A percentile compares a stretch with the other conserved stretches of the same genome.
These are phyloP conservation scores for Pelusios castaneus DNA, from an alignment of 2,113 vertebrate species.

Conservation along the genomic window DNA sequence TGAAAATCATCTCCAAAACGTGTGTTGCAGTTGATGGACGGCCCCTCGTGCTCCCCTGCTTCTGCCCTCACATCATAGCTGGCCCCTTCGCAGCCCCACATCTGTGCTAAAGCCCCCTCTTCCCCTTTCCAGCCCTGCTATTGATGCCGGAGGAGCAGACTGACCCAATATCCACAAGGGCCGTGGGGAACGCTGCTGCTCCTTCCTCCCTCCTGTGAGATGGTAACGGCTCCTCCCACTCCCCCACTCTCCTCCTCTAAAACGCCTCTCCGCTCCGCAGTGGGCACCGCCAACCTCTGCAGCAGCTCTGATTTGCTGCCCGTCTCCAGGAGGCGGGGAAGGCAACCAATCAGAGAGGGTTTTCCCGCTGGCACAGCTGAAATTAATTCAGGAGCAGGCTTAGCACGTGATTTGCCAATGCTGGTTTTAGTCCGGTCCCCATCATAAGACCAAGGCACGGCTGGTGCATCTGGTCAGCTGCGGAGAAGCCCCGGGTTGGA, in stretches of 20 bases:
- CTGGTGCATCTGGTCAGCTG: background rate
- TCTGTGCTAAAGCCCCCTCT: background rate
- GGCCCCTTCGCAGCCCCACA: too few species aligned
- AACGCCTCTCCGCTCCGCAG: background rate
- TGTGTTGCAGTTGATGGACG: too few species aligned
- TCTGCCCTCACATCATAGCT: background rate
- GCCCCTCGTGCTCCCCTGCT: background rate
- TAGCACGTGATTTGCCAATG: background rate
- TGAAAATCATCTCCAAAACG: too few species aligned
- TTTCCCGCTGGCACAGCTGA: background rate
- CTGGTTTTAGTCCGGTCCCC: background rate
- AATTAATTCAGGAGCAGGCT: background rate
- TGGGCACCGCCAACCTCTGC: background rate
- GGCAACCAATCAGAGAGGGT: background rate
- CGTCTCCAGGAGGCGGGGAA: background rate
- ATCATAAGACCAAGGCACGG: background rate
- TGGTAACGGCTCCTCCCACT: too few species aligned
- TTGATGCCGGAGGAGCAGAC: background rate
- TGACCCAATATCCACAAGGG: too few species aligned
- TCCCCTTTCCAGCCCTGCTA: background rate
- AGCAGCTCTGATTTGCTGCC: background rate
- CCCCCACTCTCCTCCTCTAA: background rate
- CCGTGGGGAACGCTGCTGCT: too few species aligned
- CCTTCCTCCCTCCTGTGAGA: too few species aligned
- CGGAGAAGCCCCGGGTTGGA: background rate